Evolutionary conservation across 2,797 vertebrate species (phyloP).

Genomic region (Muscicapa comitata): DNA sequence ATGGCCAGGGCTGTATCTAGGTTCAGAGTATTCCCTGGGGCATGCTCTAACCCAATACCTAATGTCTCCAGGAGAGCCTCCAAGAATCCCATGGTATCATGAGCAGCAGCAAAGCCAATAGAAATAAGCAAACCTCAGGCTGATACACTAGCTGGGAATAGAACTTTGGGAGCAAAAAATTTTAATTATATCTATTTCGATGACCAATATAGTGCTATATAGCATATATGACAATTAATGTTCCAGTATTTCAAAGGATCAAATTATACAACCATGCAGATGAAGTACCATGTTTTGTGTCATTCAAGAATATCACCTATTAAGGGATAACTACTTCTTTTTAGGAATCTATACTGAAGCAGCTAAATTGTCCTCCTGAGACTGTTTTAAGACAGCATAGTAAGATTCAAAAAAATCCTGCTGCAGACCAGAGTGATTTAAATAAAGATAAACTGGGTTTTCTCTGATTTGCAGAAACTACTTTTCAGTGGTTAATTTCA

Average conservation of each 20-base stretch:
- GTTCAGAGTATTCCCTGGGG: neutral
- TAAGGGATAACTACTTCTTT: neutral
- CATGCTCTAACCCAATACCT: neutral
- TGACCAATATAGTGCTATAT: neutral
- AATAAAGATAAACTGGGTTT: neutral
- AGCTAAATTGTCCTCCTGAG: neutral
- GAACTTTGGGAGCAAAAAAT: neutral
- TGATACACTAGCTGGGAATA: neutral
- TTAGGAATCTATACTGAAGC: neutral
- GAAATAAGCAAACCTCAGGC: neutral
- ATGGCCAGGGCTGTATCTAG: neutral
- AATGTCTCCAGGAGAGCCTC: neutral
- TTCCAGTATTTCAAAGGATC: neutral
- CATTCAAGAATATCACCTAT: neutral
- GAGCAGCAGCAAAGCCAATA: neutral
- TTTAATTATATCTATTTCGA: neutral
- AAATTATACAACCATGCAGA: neutral
- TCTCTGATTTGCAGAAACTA: neutral
- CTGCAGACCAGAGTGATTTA: neutral
- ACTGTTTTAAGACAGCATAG: neutral
- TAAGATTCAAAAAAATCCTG: neutral
- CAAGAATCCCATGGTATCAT: neutral
- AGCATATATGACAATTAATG: neutral
- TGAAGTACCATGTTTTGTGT: neutral
- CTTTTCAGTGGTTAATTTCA: conserved; percentile 15